Evolutionary conservation across 2,113 vertebrate species (phyloP).

Genomic region (Poecile atricapillus): DNA sequence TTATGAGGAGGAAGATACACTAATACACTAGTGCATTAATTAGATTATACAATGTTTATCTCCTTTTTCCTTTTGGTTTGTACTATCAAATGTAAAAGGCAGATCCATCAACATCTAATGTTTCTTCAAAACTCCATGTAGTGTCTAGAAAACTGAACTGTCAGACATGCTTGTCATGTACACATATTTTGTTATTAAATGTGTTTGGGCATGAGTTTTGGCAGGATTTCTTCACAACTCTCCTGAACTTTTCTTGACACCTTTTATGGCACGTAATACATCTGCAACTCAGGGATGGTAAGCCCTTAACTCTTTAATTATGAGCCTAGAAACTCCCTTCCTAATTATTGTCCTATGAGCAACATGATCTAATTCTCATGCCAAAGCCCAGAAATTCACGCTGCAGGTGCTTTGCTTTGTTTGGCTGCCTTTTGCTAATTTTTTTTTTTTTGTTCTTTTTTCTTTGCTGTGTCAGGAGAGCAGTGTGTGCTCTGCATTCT

Average conservation of each 20-base stretch:
- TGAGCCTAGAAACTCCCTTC: constrained; percentile 29
- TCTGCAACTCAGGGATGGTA: constrained; percentile 39
- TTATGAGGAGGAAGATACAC: neutral
- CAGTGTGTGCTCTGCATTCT: neutral
- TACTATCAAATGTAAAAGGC: constrained; percentile 63
- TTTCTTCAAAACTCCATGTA: constrained; percentile 68
- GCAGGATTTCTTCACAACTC: constrained; percentile 67
- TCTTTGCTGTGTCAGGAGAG: neutral
- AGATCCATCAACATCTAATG: constrained; percentile 52
- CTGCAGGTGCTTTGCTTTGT: constrained; percentile 23
- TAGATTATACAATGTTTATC: neutral
- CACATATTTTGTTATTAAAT: constrained; percentile 76
- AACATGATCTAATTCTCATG: constrained; percentile 18
- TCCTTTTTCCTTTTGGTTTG: constrained; percentile 9
- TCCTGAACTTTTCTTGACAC: constrained; percentile 84
- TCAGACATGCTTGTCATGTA: constrained; percentile 70
- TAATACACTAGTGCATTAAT: neutral
- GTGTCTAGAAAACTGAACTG: constrained; percentile 67
- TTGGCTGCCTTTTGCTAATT: neutral
- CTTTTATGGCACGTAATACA: constrained; percentile 68
- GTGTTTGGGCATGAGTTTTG: constrained; percentile 79
- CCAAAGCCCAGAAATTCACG: constrained; percentile 18
- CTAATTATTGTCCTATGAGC: constrained; percentile 45
- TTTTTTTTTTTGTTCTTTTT: neutral
- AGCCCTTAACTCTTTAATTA: constrained; percentile 68